Percentiles rank a stretch among this genome's conserved stretches.
phyloP scores from a whole-genome alignment of 1,140 invertebrate species.

The Oscheius sp. region DNA sequence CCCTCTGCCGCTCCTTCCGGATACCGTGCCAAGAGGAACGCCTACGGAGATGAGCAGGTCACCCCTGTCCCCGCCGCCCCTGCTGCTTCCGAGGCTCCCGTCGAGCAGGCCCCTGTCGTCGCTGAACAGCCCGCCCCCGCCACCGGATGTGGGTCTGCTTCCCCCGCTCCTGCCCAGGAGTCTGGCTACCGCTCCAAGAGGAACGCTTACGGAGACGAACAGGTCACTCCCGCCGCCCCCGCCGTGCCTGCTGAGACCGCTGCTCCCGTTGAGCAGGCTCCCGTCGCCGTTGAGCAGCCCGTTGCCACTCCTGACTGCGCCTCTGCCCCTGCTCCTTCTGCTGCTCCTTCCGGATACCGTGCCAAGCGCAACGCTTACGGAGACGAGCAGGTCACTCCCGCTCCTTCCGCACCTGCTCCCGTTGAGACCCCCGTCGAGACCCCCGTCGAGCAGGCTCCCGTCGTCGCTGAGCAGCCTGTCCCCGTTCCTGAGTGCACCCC shows the following conservation, averaged over 20 bases:
- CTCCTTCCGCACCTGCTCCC: not conserved
- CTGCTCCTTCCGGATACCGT: conserved; percentile 13
- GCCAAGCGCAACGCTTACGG: conserved; percentile 24
- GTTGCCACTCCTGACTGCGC: not conserved
- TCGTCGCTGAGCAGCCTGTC: not conserved
- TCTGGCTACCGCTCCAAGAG: conserved; percentile 23
- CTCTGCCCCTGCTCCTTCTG: not conserved
- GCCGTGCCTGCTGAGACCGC: not conserved
- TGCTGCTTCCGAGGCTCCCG: not conserved
- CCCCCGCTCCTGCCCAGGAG: not conserved
- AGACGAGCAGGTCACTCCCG: conserved; percentile 12
- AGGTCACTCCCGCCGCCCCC: conserved; percentile 9
- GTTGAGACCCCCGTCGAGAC: not conserved
- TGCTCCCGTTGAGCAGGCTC: conserved; percentile 3
- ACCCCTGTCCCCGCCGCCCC: conserved; percentile 13
- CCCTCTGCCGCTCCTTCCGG: conserved; percentile 3
- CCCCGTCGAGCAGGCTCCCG: not conserved
- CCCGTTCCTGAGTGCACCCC: not conserved
- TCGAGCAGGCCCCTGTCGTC: conserved; percentile 14
- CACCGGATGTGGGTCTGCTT: conserved; percentile 8
- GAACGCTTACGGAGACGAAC: conserved; percentile 25
- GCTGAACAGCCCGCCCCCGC: not conserved
- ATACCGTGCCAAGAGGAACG: conserved; percentile 23
- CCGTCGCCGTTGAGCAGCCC: conserved; percentile 6
- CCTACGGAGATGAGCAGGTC: conserved; percentile 19